Conservation (phyloP, 2,888 invertebrate species). For the Mactromeris polynyma region DNA sequence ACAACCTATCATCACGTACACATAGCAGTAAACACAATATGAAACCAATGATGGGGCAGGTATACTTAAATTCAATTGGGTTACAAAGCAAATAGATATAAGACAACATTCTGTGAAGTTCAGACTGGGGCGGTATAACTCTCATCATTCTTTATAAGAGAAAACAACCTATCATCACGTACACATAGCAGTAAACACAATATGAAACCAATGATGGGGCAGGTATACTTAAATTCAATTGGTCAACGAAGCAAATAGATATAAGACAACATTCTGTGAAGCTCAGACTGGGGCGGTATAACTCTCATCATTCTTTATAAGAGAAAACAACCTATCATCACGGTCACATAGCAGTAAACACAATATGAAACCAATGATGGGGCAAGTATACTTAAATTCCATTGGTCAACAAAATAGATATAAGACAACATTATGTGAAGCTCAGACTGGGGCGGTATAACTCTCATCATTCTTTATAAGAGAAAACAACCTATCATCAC, state of each 20-base stretch:
- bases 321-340: neutral
- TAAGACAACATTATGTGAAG: neutral
- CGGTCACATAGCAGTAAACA: neutral
- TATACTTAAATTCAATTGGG: too few species aligned
- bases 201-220: too few species aligned
- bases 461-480: neutral
- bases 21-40: too few species aligned
- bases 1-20: neutral
- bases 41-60: too few species aligned
- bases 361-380: too few species aligned
- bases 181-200: neutral
- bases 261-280: neutral
- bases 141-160: neutral
- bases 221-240: too few species aligned
- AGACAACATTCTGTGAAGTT: neutral
- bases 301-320: neutral
- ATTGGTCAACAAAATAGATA: too few species aligned
- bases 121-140: neutral
- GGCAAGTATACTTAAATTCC: too few species aligned
- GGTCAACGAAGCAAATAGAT: too few species aligned
- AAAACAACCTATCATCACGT: neutral
- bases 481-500: neutral
- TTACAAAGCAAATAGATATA: too few species aligned
- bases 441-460: neutral
- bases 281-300: neutral